Conservation (phyloP, 2,113 vertebrate species). For the Oncorhynchus kisutch region DNA sequence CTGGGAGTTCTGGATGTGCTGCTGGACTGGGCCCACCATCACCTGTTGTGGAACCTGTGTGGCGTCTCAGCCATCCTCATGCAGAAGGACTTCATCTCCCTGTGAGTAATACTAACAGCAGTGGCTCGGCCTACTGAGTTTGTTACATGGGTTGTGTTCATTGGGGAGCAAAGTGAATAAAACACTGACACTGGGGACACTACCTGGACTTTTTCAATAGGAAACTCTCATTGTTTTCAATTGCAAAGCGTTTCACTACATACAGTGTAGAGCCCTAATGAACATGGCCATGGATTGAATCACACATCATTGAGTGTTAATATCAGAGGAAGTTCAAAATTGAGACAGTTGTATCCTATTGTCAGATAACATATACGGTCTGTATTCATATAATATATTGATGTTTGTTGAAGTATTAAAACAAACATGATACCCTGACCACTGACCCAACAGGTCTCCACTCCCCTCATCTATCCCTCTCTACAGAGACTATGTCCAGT, state of each 20-base stretch:
- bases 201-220: too few relatives aligned
- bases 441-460: background rate
- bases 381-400: background rate
- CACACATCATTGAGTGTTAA: too few relatives aligned
- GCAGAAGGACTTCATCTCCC: slow-evolving; percentile 88
- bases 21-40: slow-evolving; percentile 89
- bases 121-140: background rate
- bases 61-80: slow-evolving; percentile 89
- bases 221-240: too few relatives aligned
- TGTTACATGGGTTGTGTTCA: background rate
- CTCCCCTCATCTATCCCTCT: slow-evolving; percentile 13
- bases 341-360: background rate
- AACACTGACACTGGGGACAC: too few relatives aligned
- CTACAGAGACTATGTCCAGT: slow-evolving; percentile 83
- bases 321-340: too few relatives aligned
- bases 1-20: slow-evolving; percentile 79
- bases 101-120: slow-evolving; percentile 71
- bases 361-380: background rate
- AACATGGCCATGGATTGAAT: too few relatives aligned
- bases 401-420: too few relatives aligned
- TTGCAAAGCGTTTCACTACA: too few relatives aligned
- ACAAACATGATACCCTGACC: background rate
- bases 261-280: too few relatives aligned
- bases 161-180: background rate
- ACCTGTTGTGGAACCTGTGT: slow-evolving; percentile 87